Base-by-base conservation (phyloP, 1,140 invertebrate genomes). In the Drosophila sturtevanti region DNA sequence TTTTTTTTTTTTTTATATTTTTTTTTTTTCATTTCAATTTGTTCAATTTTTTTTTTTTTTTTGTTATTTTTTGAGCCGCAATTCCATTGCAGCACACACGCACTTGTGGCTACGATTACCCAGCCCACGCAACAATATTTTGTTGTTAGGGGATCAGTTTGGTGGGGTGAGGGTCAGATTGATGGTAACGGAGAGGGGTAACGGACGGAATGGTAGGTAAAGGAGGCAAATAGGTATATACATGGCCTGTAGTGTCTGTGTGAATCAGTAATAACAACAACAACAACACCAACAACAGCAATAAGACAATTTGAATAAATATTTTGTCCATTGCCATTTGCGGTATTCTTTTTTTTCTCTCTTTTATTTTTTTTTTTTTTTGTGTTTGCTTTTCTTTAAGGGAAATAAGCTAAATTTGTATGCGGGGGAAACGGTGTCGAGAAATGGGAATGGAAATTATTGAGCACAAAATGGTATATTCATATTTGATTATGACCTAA, bases 261-360 rank as follows among this genome's bases (percentile, higher is more conserved):
- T 87, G 82, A 87, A 87, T 72, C 64, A 72, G 55, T 76, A 76
- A 35, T 21, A 14, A 55, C 38, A 48, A 48, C 38, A 34, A 9
- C 6, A 34, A 34, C 9, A 35, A 35, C 9, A 31, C 3, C 27
- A 31, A 31, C 27, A 31, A 31, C 27, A 31, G 27, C 27, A 48
- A 48, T 16, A 21, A 48, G 41, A 48, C 41, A 86, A 86, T 86
- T 86, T 86, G 79, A 86, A 86, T 86, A 87, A 87, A 87, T 87
- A 86, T 82, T 86, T 86, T 86, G 81, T 86, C 75, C 82, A 86
- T 86, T 86, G 81, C 81, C 81, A 87, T 86, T 87, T 87, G 81
- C 38, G 82, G 82, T 76, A 89, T 86, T 82, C 81, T 79, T 80
- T 71, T 77, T 16, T 35, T 54, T 38, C 16, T 22, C 35, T 31